Conservation (phyloP, 1,140 invertebrate genomes). For the Diabrotica virgifera region DNA sequence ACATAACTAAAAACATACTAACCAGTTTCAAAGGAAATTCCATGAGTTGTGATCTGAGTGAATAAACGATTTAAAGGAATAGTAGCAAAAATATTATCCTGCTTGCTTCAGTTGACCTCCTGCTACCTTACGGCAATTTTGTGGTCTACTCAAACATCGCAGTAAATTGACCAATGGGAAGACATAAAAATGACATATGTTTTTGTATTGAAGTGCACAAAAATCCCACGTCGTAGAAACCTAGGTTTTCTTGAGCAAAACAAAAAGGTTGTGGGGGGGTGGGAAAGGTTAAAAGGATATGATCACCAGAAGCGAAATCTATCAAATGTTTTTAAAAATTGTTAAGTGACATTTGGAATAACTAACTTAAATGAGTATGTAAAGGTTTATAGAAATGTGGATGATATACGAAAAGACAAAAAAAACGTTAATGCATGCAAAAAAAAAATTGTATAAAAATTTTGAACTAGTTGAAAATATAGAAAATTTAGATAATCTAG, state of each 20-base stretch:
- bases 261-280: not conserved
- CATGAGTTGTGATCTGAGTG: constrained; percentile 21
- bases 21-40: constrained; percentile 24
- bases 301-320: not conserved
- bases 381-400: no score
- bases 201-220: constrained; percentile 2
- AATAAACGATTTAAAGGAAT: constrained; percentile 16
- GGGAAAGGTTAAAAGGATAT: not conserved
- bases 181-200: constrained; percentile 11
- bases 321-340: constrained; percentile 1
- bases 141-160: constrained; percentile 17
- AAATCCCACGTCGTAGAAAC: constrained; percentile 5
- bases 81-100: constrained; percentile 19
- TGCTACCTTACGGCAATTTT: constrained; percentile 1
- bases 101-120: constrained; percentile 19
- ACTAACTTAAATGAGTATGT: no score
- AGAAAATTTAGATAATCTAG: no score
- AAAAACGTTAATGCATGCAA: no score
- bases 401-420: not conserved
- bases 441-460: no score
- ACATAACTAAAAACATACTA: constrained; percentile 20
- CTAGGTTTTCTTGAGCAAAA: not conserved
- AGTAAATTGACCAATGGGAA: constrained; percentile 19
- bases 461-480: no score
- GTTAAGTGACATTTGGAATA: not conserved